Percentiles rank a stretch among this genome's conserved stretches.
Conservation (phyloP, 2,888 invertebrate genomes). For the Cheilosia soror region DNA sequence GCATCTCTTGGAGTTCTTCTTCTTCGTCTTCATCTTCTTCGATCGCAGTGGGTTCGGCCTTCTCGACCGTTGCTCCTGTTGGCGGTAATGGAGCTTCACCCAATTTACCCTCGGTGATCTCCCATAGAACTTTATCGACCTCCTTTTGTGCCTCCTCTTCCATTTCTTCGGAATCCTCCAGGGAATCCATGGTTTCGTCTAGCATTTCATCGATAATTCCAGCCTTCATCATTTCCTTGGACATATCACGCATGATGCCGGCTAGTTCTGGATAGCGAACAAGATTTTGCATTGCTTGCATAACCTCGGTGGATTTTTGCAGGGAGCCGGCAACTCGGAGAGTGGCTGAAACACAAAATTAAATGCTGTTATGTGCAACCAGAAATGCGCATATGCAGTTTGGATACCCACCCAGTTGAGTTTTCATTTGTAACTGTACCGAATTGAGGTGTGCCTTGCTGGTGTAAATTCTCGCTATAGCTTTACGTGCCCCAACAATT, state of each 20-base stretch:
- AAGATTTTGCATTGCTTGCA: constrained; percentile 98
- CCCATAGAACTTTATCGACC: constrained; percentile 96
- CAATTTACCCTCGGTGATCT: constrained; percentile 94
- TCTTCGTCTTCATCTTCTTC: constrained; percentile 86
- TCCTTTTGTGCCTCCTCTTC: constrained; percentile 98
- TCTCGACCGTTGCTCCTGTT: constrained; percentile 86
- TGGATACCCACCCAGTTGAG: constrained; percentile 91
- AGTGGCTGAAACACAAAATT: constrained; percentile 87
- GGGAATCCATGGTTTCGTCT: constrained; percentile 97
- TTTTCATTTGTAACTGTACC: constrained; percentile 98
- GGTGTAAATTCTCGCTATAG: constrained; percentile 95
- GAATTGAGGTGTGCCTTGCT: constrained; percentile 99
- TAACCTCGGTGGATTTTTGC: constrained; percentile 98
- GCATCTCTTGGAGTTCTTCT: constrained; percentile 96
- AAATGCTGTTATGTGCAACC: background rate
- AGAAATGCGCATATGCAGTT: constrained; percentile 1
- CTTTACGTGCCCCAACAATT: constrained; percentile 93
- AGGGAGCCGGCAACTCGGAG: constrained; percentile 96
- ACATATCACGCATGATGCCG: constrained; percentile 98
- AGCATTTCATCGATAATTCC: constrained; percentile 99
- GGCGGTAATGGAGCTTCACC: constrained; percentile 95
- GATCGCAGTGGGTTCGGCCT: constrained; percentile 84
- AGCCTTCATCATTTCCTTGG: constrained; percentile 99
- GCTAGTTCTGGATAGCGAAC: constrained; percentile 96
- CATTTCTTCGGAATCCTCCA: constrained; percentile 97